Conservation (phyloP, 2,113 vertebrate species). For the Hypocryptadius cinnamomeus region DNA sequence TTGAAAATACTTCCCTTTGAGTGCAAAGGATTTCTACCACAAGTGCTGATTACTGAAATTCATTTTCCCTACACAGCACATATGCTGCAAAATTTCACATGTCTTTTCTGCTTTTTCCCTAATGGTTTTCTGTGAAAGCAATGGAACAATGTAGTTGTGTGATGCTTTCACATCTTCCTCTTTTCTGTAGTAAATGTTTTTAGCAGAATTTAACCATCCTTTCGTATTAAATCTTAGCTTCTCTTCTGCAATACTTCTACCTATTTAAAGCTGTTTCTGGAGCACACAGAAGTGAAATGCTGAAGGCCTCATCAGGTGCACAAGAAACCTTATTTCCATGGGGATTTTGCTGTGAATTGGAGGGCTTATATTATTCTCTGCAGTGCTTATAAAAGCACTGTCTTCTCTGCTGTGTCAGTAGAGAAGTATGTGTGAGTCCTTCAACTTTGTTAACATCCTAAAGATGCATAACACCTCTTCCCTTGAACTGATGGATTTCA, state of each 20-base stretch:
- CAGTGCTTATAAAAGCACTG: neutral
- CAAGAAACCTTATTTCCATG: neutral
- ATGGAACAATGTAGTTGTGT: neutral
- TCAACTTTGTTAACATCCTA: neutral
- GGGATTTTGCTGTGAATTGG: neutral
- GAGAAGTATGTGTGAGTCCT: neutral
- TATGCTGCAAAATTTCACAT: neutral
- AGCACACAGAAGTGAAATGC: neutral
- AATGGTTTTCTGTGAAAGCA: neutral
- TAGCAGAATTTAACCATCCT: neutral
- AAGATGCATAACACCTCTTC: neutral
- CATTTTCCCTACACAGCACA: neutral
- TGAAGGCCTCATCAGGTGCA: neutral
- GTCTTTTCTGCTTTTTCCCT: constrained; percentile 17
- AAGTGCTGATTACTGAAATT: constrained; percentile 27
- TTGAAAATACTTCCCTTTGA: neutral
- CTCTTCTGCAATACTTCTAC: neutral
- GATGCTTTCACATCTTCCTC: constrained; percentile 6
- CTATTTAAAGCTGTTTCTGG: neutral
- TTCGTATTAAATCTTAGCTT: neutral
- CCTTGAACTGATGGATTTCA: neutral
- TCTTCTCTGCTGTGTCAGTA: neutral
- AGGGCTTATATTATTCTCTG: neutral
- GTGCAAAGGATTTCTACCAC: neutral
- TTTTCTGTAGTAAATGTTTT: neutral